These are phyloP conservation scores for Eurytoma adleriae DNA, from an alignment of 2,888 invertebrate genomes.

Conservation along the genomic window DNA sequence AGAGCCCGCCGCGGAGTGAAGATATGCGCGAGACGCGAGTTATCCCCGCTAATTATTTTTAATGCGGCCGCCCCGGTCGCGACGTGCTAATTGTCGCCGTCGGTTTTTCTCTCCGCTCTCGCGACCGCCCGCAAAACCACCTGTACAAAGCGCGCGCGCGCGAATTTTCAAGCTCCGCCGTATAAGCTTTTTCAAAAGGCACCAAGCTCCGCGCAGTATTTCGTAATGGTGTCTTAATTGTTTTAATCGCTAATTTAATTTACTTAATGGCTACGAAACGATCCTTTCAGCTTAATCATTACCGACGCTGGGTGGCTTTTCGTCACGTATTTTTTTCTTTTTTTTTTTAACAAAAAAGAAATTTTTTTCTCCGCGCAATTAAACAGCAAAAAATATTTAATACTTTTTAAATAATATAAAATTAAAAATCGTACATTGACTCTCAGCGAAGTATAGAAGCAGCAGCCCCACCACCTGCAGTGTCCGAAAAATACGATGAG, in stretches of 20 bases:
- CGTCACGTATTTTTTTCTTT: not conserved
- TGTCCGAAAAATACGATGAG: too few species aligned
- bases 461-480: too few species aligned
- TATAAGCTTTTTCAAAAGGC: slow-evolving; percentile 20
- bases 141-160: slow-evolving; percentile 22
- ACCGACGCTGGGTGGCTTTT: not conserved
- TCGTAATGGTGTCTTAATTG: slow-evolving; percentile 38
- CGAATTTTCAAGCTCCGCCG: slow-evolving; percentile 41
- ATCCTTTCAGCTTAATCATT: not conserved
- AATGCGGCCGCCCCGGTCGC: slow-evolving; percentile 54
- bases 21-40: slow-evolving; percentile 44
- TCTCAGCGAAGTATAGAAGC: too few species aligned
- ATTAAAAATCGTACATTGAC: too few species aligned
- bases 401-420: too few species aligned
- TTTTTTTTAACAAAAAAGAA: too few species aligned
- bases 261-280: slow-evolving; percentile 24
- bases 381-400: too few species aligned
- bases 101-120: slow-evolving; percentile 29
- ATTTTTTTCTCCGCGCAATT: too few species aligned
- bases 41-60: slow-evolving; percentile 57
- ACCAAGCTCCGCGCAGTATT: not conserved
- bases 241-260: slow-evolving; percentile 45
- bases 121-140: slow-evolving; percentile 26
- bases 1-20: not conserved
- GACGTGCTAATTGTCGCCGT: slow-evolving; percentile 50